A percentile compares a stretch with the other conserved stretches of the same genome.
These are phyloP conservation scores for Steinernema khuongi DNA, from an alignment of 1,140 invertebrate species.

Conservation along the genomic window DNA sequence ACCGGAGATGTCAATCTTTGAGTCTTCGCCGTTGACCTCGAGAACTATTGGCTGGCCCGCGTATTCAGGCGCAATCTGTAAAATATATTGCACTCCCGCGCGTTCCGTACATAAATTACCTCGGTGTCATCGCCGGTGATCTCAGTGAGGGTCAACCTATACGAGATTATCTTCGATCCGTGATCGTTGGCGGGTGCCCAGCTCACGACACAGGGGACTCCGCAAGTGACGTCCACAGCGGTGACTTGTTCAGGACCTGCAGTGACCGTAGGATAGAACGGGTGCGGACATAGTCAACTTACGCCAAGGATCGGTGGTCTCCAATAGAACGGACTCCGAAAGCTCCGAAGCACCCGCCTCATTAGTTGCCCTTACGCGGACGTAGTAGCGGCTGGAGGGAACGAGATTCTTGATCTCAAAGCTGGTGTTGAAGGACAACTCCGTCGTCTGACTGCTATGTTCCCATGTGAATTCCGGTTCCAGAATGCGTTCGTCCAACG, in stretches of 20 bases:
- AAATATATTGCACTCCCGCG: not conserved
- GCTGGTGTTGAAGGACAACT: not conserved
- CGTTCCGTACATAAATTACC: not conserved
- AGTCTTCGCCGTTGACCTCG: not conserved
- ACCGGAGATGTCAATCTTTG: not conserved
- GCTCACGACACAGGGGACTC: not conserved
- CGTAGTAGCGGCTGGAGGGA: not conserved
- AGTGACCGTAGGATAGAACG: not conserved
- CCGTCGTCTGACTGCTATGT: not conserved
- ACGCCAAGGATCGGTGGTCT: not conserved
- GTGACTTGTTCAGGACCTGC: not conserved
- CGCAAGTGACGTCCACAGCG: not conserved
- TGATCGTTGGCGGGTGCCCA: constrained; percentile 5
- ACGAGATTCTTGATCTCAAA: not conserved
- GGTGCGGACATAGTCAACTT: not conserved
- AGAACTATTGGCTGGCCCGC: not conserved
- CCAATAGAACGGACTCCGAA: not conserved
- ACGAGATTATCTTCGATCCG: not conserved
- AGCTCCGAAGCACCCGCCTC: not conserved
- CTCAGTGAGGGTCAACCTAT: not conserved
- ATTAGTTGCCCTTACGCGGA: not conserved
- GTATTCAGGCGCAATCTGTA: not conserved
- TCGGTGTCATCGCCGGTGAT: not conserved
- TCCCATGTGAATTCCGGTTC: not conserved
- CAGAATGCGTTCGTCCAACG: not conserved